Base-by-base conservation (phyloP, 2,888 invertebrate genomes). In the Leucozona laternaria region DNA sequence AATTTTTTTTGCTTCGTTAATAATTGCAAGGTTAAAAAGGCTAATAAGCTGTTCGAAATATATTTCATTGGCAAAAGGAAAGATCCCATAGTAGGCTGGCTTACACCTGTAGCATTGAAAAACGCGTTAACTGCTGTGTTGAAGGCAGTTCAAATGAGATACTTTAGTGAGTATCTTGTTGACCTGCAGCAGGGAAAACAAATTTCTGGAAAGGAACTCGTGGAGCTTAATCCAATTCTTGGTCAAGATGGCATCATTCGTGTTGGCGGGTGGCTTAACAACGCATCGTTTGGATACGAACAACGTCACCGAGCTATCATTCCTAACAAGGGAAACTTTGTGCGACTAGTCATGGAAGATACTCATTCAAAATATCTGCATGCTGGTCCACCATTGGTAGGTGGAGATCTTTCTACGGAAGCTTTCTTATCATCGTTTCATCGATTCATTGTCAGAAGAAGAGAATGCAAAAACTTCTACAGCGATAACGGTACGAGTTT, bases 401-500 rank as follows among this genome's bases (percentile, higher is more conserved):
- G 13, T 13, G 37, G 45, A 5, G 55, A 64, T 31, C 62, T 72
- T 13, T 31, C 50, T 13, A 43, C 64, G 13, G 53, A 72, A 34
- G 53, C 64, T 17, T 73, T 73, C 31, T 28, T 73, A 4, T 62
- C 31, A 31, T 31, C 31, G 1, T 73, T 66, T 37, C n/a, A 48
- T 15, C 60, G 73, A 22, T 79, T 73, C 28, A 40, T 31, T 20
- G 62, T 55, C 7, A 22, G 73, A 11, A 45, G 73, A 28, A 57
- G 79, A 8, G 22, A 53, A 11, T 79, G 80, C 43, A 53, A 25
- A 28, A 22, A 76, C 28, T 15, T 81, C 3, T 71, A 77, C 50
- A 55, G 76, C 8, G 81, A 77, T 40, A 70, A 70, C 37, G 81
- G 77, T 15, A 82, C 77, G 2, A 82, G 71, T 37, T 82, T 71